Evolutionary conservation across 1,140 invertebrate species (phyloP), one percentile per base, ranked within the genome.

Genomic region (Drosophila mojavensis): DNA sequence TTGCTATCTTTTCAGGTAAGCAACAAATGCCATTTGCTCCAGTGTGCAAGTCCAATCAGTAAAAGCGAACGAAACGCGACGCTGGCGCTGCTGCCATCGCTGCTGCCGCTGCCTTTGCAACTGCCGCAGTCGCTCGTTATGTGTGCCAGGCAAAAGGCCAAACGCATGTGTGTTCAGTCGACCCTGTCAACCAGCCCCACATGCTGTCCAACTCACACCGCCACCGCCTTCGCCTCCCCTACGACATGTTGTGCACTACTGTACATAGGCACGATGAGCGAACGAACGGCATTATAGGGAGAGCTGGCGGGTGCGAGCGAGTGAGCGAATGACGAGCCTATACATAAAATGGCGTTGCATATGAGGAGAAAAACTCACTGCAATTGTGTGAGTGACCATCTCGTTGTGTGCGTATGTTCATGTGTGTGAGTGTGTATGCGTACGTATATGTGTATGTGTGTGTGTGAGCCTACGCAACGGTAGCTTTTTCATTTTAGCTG

Each of bases 61-160:
- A 79, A 56, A 71, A 79, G 61, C 61, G 80, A 79, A 83, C 80
- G 55, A 67, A 70, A 75, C 81, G 78, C 77, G 73, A 63, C 78
- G 64, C 62, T 56, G 67, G 39, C 70, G 78, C 62, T 71, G 80
- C 55, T 48, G 50, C 24, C 36, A 62, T 54, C 28, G 64, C 36
- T 24, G 47, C 50, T 28, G 28, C 62, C 41, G 64, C 36, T 39
- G 47, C 50, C 17, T 15, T 53, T 20, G 60, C 43, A 17, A 36
- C 43, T 47, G 50, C 65, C 58, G 53, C 74, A 78, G 63, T 62
- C 72, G 66, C 66, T 74, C 47, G 81, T 75, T 86, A 88, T 88
- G 72, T 86, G 82, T 86, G 82, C 82, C 82, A 88, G 83, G 83
- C 83, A 86, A 86, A 86, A 86, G 83, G 79, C 84, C 83, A 86